Base-by-base conservation (phyloP, 2,888 invertebrate genomes). In the Allygus modestus region DNA sequence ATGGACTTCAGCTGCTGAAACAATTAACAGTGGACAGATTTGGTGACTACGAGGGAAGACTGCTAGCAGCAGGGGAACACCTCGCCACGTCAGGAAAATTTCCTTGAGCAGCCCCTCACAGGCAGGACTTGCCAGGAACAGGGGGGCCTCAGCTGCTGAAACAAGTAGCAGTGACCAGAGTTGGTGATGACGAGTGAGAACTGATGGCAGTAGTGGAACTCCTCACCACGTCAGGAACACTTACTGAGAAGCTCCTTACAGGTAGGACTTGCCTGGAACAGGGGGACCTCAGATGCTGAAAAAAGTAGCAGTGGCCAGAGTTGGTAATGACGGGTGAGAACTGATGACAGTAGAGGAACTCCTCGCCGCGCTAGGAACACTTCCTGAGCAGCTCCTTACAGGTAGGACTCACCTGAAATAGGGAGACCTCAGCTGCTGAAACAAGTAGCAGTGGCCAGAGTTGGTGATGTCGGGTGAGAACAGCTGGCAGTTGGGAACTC, bases 181-280 rank as follows among this genome's bases (percentile, higher is more conserved):
- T 33, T 33, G 1, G 71, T 71, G 33, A 71, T 7, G 17, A 71
- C 37, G 37, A 33, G 71, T 5, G 9, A 17, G n/a, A 71, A 71
- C 11, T 15, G 7, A 9, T 31, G 1, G 20, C 71, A 71, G 37
- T 33, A 71, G 17, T 4, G 31, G 37, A 71, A 71, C 37, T 71
- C 37, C n/a, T 11, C 37, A 2, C 37, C 37, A 4, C 31, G 33
- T 33, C 71, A 71, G 71, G 4, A 33, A 28, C 71, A 71, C 7
- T 15, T 12, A 15, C 9, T 31, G 2, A 71, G 4, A 31, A 71
- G n/a, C n/a, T 71, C 71, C 7, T 71, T n/a, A 71, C 71, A 71
- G n/a, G 71, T 33, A 17, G 71, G 71, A 7, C 28, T 61, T 11
- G 26, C 61, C 61, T 61, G 26, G 26, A 61, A 61, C 4, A 61